Evolutionary conservation across 2,113 vertebrate genomes (phyloP), one percentile per base, ranked within the genome.

Genomic region (Laticauda laticaudata): DNA sequence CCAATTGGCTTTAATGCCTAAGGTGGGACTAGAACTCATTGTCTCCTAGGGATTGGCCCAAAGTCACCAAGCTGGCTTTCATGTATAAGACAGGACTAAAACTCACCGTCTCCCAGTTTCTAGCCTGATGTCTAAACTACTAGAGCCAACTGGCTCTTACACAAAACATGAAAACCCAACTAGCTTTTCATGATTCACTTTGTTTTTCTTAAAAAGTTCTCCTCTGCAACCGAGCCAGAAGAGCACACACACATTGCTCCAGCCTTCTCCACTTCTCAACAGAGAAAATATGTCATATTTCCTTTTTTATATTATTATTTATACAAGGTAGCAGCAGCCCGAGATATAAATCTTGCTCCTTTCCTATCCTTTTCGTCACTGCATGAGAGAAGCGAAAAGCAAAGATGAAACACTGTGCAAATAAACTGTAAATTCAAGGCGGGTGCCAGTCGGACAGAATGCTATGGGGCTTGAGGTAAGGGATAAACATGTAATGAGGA

Each of bases 201-300:
- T 45, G 8, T 24, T 87, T 90, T 91, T 91, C 93, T 93, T 7
- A 56, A 90, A 90, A 92, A 90, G 90, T 91, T 55, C 86, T 92
- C n/a, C 34, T 56, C 90, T 23, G 88, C 95, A 54, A 69, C 12
- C 23, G 9, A 90, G 59, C 57, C n/a, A 57, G 93, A 75, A 51
- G 3, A 88, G 15, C 48, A 21, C 85, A 95, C 96, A 90, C 92
- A 51, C 93, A 90, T 96, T 96, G 94, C 95, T 95, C 95, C 95
- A 95, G 89, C 94, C 43, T 95, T 97, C 92, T 91, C 87, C 93
- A 43, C 92, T 97, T 97, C 95, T 95, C 94, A 92, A 96, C 96
- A 95, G 53, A 95, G 94, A 94, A 90, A 96, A 95, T 90, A 95
- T 94, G 96, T 96, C 95, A 96, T 75, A 94, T 91, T 93, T 93